Base-by-base conservation (phyloP, 1,140 invertebrate genomes). In the Scylla paramamosain region DNA sequence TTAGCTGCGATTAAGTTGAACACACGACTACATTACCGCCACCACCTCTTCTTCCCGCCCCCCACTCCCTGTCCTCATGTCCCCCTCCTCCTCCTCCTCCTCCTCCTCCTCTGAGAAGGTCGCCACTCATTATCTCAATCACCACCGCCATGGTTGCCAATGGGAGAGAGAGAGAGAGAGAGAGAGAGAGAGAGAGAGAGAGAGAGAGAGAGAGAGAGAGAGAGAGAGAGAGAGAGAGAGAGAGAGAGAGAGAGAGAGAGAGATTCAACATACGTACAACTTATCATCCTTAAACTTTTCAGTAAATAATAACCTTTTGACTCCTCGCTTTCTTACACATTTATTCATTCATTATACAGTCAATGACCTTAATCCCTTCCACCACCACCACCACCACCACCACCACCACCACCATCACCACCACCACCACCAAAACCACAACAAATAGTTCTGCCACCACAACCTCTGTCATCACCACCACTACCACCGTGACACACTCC, bases 171-270 rank as follows among this genome's bases (percentile, higher is more conserved):
- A 46, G 45, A 88, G 86, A 88, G 31, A 88, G 86, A 88, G 86
- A 46, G 45, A 46, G 86, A 39, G 45, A 46, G 45, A 46, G 45
- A 46, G 86, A 88, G 86, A 88, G 86, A 46, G 86, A 88, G 86
- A 88, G 86, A 88, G 86, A 88, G 86, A 88, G 86, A 87, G 86
- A 87, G 86, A 87, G 86, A 87, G 86, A 87, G 86, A 87, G 86
- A 87, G 86, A 87, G 86, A 87, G 86, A 87, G 28, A 48, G 46
- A 48, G 46, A 48, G 46, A 48, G 46, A 48, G 46, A 48, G 46
- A 48, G 46, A 48, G 46, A 48, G 46, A 48, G 46, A 48, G 46
- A 48, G 46, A 48, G 46, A 48, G 46, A 48, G 46, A 48, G 46
- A 48, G 46, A 48, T 12, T 39, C 20, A 59, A 59, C 52, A 59